Percentiles rank a stretch among this genome's conserved stretches.
Conservation (phyloP, 2,888 invertebrate species). For the Biston betularia region DNA sequence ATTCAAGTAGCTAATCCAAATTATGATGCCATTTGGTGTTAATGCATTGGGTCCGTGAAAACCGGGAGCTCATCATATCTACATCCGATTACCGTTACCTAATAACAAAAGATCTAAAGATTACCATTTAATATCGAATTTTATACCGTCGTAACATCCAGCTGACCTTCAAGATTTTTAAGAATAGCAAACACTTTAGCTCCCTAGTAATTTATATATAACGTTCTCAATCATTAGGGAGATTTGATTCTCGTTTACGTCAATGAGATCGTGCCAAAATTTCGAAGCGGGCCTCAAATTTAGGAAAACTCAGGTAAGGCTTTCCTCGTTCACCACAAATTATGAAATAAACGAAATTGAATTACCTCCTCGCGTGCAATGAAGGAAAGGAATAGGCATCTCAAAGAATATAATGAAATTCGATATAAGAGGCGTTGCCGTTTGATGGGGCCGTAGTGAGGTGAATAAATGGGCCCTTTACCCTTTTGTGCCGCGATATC, state of each 20-base stretch:
- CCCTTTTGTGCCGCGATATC: slow-evolving; percentile 27
- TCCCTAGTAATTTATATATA: not conserved
- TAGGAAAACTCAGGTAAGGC: slow-evolving; percentile 15
- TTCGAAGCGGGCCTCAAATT: slow-evolving; percentile 18
- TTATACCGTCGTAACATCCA: no score
- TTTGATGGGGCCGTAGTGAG: slow-evolving; percentile 14
- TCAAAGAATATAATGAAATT: slow-evolving; percentile 43
- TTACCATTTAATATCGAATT: no score
- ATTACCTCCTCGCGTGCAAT: slow-evolving; percentile 35
- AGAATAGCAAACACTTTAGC: no score
- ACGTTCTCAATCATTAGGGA: slow-evolving; percentile 5
- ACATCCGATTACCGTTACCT: no score
- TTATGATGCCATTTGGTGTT: no score
- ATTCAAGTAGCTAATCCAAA: no score
- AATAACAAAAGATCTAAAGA: no score
- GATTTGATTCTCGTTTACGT: slow-evolving; percentile 3
- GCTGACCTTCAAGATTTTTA: no score
- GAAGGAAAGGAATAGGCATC: slow-evolving; percentile 32
- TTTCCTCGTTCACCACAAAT: slow-evolving; percentile 33
- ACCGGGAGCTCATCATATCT: no score
- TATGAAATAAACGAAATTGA: slow-evolving; percentile 43
- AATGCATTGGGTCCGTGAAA: no score
- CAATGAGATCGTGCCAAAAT: slow-evolving; percentile 7
- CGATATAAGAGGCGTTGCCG: slow-evolving; percentile 23
- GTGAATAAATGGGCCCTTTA: slow-evolving; percentile 21